These are phyloP conservation scores for Dermolepida albohirtum DNA, from an alignment of 2,888 invertebrate genomes.

Conservation along the genomic window DNA sequence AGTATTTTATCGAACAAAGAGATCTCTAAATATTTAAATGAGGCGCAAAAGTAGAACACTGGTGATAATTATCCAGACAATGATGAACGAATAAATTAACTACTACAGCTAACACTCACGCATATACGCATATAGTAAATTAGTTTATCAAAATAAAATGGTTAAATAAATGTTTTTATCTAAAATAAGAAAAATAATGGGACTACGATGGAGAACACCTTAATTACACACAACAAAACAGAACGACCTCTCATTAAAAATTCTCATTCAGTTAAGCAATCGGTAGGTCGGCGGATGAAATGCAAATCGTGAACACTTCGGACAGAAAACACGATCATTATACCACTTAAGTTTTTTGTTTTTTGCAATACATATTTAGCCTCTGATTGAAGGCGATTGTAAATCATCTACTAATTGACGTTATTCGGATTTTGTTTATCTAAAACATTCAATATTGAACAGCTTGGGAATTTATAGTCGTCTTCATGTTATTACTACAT, in stretches of 20 bases:
- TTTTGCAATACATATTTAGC: neutral
- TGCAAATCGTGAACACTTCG: constrained; percentile 27
- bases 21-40: constrained; percentile 33
- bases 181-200: constrained; percentile 17
- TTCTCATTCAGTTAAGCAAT: constrained; percentile 18
- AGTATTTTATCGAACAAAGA: constrained; percentile 9
- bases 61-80: constrained; percentile 21
- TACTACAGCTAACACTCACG: neutral
- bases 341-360: constrained; percentile 14
- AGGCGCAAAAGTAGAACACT: constrained; percentile 31
- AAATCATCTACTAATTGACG: too few relatives aligned
- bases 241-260: constrained; percentile 25
- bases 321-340: constrained; percentile 29
- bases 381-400: too few relatives aligned
- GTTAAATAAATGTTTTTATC: constrained; percentile 27
- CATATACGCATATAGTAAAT: constrained; percentile 24
- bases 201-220: constrained; percentile 11
- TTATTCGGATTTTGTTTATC: too few relatives aligned
- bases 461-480: too few relatives aligned
- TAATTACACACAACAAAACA: constrained; percentile 15
- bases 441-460: too few relatives aligned
- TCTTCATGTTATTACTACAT: too few relatives aligned
- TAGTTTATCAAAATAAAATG: constrained; percentile 11
- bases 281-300: constrained; percentile 6
- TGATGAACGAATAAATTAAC: constrained; percentile 15